Conservation (phyloP, 2,113 vertebrate genomes). For the Rissa tridactyla region DNA sequence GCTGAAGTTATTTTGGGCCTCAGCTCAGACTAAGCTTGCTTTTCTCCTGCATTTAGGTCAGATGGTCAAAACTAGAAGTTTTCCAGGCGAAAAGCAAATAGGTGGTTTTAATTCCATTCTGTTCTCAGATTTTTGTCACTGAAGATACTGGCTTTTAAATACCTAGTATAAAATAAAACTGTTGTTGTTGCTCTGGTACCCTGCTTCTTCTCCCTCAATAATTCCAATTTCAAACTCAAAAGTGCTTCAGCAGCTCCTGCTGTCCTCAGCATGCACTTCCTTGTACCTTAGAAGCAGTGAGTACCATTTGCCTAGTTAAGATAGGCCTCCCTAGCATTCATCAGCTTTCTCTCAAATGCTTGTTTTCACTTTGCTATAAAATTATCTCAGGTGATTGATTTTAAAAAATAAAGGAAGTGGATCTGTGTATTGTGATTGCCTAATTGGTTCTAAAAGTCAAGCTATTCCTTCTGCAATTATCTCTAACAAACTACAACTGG, state of each 20-base stretch:
- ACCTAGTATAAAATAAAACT: neutral
- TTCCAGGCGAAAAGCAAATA: neutral
- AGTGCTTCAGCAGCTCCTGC: neutral
- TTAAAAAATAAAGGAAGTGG: neutral
- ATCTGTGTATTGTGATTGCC: neutral
- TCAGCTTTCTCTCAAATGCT: neutral
- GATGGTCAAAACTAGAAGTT: neutral
- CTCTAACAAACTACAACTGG: neutral
- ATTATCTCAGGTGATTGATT: neutral
- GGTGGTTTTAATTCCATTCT: neutral
- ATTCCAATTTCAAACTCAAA: neutral
- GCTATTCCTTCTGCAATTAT: neutral
- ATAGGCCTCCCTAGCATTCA: neutral
- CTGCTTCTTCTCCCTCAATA: neutral
- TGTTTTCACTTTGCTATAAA: neutral
- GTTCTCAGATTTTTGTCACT: neutral
- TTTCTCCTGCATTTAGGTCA: neutral
- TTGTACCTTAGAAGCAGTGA: neutral
- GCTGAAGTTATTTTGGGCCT: neutral
- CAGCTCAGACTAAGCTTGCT: neutral
- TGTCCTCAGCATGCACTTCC: neutral
- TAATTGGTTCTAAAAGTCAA: constrained; percentile 3
- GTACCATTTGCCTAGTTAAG: neutral
- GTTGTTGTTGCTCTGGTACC: neutral
- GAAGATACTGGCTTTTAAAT: neutral